phyloP scores from a whole-genome alignment of 2,797 vertebrate genomes.

The Trachops cirrhosus region DNA sequence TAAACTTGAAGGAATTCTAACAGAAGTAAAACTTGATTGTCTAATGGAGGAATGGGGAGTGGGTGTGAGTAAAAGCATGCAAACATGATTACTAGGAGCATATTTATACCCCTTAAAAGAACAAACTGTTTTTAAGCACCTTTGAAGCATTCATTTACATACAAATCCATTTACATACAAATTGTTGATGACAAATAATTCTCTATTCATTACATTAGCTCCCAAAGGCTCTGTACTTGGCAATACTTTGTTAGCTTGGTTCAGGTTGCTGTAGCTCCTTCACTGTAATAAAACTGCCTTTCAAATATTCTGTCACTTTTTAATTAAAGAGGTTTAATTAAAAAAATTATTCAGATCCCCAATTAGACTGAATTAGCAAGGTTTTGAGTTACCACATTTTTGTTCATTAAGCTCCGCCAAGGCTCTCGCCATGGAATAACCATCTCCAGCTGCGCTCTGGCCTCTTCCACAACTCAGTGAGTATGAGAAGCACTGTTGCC shows the following conservation, averaged over 20 bases:
- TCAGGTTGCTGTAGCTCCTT: conserved; percentile 41
- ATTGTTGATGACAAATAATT: conserved; percentile 69
- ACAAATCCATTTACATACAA: conserved; percentile 69
- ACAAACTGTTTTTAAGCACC: conserved; percentile 63
- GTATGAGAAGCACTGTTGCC: neutral
- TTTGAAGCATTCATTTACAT: conserved; percentile 62
- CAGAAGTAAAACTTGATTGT: neutral
- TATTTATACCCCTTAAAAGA: conserved; percentile 58
- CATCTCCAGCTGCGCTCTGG: conserved; percentile 37
- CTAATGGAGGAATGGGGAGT: neutral
- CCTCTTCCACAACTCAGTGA: conserved; percentile 39
- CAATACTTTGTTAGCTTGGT: conserved; percentile 57
- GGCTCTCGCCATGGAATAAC: conserved; percentile 37
- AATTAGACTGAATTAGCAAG: conserved; percentile 62
- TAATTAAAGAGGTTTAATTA: conserved; percentile 63
- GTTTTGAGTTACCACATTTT: conserved; percentile 53
- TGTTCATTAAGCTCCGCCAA: conserved; percentile 56
- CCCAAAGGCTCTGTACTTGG: conserved; percentile 59
- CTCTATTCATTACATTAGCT: conserved; percentile 64
- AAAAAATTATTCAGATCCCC: conserved; percentile 52
- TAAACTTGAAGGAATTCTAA: neutral
- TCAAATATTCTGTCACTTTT: conserved; percentile 63
- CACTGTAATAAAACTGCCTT: conserved; percentile 62
- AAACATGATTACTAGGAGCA: conserved; percentile 53
- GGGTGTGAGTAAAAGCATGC: neutral